Percentiles rank a stretch among this genome's conserved stretches.
Evolutionary conservation across 1,140 invertebrate species (phyloP).

Genomic region (Anagrus nilaparvatae): DNA sequence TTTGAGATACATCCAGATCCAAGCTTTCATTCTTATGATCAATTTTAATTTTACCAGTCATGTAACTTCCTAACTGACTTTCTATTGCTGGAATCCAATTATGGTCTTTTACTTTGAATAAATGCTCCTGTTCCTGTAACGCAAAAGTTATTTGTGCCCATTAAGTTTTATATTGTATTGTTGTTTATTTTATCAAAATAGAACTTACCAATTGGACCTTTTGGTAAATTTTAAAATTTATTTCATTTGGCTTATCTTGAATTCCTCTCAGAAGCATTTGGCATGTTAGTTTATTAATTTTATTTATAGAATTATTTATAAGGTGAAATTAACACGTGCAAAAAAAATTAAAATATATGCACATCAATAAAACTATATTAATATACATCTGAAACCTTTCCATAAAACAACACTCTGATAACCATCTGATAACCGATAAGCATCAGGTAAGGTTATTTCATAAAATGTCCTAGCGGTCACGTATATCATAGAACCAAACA

Average conservation of each 20-base stretch:
- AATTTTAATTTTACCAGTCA: conserved; percentile 53
- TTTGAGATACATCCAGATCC: conserved; percentile 49
- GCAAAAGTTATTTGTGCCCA: conserved; percentile 6
- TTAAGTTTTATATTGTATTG: conserved; percentile 3
- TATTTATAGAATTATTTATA: no score
- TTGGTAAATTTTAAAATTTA: conserved; percentile 55
- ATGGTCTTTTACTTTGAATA: conserved; percentile 55
- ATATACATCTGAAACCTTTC: no score
- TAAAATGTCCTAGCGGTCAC: no score
- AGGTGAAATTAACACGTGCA: no score
- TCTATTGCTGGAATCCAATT: conserved; percentile 66
- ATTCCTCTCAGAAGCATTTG: conserved; percentile 46
- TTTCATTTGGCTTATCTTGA: conserved; percentile 42
- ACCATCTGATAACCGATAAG: no score
- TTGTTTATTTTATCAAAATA: conserved; percentile 4
- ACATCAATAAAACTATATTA: no score
- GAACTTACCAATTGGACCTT: conserved; percentile 62
- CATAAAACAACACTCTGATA: no score
- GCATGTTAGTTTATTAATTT: no score
- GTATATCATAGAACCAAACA: no score
- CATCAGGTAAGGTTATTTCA: no score
- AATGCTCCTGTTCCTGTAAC: conserved; percentile 49
- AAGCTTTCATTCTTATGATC: conserved; percentile 48
- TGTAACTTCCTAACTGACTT: conserved; percentile 47
- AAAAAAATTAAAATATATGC: no score